Percentiles rank a stretch among this genome's conserved stretches.
Conservation (phyloP, 2,888 invertebrate species). For the Eupithecia inturbata region DNA sequence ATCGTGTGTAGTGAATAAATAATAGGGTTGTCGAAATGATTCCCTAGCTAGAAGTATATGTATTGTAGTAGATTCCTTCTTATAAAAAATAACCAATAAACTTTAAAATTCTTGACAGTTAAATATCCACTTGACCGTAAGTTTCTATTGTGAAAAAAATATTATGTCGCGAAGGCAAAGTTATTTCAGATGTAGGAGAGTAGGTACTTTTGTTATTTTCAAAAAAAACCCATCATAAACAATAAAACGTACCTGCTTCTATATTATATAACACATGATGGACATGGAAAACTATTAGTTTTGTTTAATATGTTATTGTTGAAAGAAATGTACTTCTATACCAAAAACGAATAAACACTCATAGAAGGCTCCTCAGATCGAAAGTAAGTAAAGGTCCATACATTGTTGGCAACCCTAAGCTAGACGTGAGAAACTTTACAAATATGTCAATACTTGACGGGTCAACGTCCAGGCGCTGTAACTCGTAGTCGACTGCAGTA, state of each 20-base stretch:
- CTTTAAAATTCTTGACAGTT: neutral
- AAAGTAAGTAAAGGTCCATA: neutral
- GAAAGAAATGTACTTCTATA: neutral
- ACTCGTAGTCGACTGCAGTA: constrained; percentile 73
- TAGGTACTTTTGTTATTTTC: neutral
- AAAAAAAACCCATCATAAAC: neutral
- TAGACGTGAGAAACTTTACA: constrained; percentile 82
- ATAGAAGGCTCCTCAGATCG: neutral
- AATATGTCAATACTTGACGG: constrained; percentile 83
- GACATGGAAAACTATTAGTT: neutral
- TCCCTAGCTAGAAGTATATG: neutral
- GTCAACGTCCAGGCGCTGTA: constrained; percentile 77
- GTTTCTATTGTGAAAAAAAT: neutral
- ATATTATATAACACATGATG: too few species aligned
- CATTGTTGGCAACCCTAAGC: constrained; percentile 57
- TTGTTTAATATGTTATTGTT: neutral
- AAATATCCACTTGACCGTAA: neutral
- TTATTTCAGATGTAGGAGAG: neutral
- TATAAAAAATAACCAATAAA: neutral
- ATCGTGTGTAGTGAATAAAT: constrained; percentile 50
- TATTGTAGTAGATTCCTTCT: neutral
- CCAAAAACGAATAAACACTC: neutral
- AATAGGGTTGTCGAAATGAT: constrained; percentile 40
- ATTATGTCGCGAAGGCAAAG: neutral
- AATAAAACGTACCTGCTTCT: neutral